phyloP scores from a whole-genome alignment of 2,113 vertebrate genomes.

The Fukomys damarensis region DNA sequence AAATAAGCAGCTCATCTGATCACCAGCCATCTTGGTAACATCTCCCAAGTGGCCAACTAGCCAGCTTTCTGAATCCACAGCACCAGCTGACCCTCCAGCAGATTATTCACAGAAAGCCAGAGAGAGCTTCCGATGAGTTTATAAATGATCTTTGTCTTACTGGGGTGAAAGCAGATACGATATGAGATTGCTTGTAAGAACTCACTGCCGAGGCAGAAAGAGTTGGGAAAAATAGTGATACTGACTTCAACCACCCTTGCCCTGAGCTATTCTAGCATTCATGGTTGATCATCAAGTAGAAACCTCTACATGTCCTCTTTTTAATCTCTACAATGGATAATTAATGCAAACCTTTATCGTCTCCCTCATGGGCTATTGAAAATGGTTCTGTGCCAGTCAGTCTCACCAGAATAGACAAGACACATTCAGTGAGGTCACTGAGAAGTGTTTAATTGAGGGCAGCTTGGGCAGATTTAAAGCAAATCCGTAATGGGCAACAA shows the following conservation, averaged over 20 bases:
- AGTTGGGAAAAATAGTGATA: background rate
- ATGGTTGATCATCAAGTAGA: background rate
- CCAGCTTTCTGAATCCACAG: background rate
- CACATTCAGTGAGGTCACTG: background rate
- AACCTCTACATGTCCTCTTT: background rate
- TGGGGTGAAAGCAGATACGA: background rate
- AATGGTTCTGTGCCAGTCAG: background rate
- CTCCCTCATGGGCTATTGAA: background rate
- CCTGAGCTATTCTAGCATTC: background rate
- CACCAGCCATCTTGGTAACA: slow-evolving; percentile 57
- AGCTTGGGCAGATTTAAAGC: background rate
- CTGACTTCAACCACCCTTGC: background rate
- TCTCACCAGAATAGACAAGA: background rate
- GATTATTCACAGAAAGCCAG: slow-evolving; percentile 45
- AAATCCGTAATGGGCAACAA: background rate
- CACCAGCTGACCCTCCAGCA: slow-evolving; percentile 57
- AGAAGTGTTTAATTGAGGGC: background rate
- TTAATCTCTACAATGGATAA: background rate
- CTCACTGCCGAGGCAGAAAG: background rate
- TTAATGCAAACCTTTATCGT: background rate
- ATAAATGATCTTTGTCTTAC: slow-evolving; percentile 6
- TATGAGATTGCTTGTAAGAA: background rate
- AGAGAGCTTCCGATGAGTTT: slow-evolving; percentile 8
- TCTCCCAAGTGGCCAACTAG: slow-evolving; percentile 58
- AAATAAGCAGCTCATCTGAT: slow-evolving; percentile 79